Evolutionary conservation across 1,140 invertebrate genomes (phyloP).

Genomic region (Lepidurus couesii): DNA sequence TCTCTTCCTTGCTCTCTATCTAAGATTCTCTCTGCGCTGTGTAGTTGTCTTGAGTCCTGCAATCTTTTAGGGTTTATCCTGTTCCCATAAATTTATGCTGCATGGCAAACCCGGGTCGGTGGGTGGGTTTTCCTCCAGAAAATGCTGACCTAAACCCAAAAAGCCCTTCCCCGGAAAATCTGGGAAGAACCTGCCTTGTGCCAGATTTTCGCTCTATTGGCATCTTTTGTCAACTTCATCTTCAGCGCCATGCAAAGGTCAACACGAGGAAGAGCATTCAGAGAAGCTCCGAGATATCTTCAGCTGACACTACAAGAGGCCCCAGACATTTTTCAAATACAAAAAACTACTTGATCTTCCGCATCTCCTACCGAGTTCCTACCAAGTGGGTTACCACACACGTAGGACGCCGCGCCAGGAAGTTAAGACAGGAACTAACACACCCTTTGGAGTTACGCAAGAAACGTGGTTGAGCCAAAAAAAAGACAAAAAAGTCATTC

Average conservation of each 20-base stretch:
- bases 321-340: background rate
- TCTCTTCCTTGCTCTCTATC: background rate
- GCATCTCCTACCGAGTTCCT: background rate
- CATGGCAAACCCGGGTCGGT: background rate
- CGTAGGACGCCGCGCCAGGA: background rate
- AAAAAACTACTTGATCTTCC: background rate
- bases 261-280: background rate
- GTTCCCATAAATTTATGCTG: background rate
- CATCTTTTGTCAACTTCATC: background rate
- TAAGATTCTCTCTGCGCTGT: background rate
- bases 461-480: background rate
- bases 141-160: background rate
- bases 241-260: slow-evolving; percentile 17
- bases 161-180: background rate
- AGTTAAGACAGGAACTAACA: background rate
- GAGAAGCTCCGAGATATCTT: background rate
- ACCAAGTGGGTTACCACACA: background rate
- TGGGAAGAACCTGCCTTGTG: background rate
- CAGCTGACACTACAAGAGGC: background rate
- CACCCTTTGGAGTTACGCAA: background rate
- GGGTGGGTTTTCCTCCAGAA: background rate
- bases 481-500: background rate
- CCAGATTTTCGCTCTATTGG: slow-evolving; percentile 15
- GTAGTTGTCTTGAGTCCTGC: background rate
- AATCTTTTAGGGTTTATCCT: background rate